phyloP scores from a whole-genome alignment of 2,113 vertebrate genomes.

The Myotis davidii region DNA sequence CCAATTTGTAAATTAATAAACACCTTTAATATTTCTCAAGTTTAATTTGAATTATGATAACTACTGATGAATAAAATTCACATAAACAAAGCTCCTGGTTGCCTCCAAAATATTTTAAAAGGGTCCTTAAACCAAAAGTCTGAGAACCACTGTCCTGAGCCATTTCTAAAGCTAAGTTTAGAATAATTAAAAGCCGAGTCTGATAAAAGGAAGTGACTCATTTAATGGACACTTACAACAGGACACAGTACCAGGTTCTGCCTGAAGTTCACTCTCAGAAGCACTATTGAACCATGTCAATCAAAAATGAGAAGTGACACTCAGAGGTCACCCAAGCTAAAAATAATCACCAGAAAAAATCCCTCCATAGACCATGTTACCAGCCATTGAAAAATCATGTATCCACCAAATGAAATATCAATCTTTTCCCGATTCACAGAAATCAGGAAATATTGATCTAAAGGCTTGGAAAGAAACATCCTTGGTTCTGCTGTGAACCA shows the following conservation, averaged over 20 bases:
- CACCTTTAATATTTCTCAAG: not conserved
- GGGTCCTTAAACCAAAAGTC: not conserved
- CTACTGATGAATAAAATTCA: not conserved
- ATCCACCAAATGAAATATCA: not conserved
- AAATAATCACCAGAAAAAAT: conserved; percentile 32
- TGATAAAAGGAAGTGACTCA: not conserved
- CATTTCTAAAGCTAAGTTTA: not conserved
- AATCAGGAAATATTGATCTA: not conserved
- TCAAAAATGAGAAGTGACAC: conserved; percentile 17
- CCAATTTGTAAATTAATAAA: not conserved
- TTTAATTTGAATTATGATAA: not conserved
- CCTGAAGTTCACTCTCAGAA: not conserved
- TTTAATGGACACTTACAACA: not conserved
- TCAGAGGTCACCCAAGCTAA: not conserved
- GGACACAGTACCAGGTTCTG: not conserved
- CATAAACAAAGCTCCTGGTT: not conserved
- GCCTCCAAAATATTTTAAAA: not conserved
- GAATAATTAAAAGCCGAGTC: not conserved
- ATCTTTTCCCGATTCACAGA: not conserved
- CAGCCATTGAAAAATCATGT: not conserved
- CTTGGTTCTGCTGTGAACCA: not conserved
- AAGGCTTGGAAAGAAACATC: not conserved
- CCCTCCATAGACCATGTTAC: not conserved
- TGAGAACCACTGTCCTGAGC: not conserved
- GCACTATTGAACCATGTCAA: not conserved